Conservation (phyloP, 2,113 vertebrate species). For the Pleuronectes platessa region DNA sequence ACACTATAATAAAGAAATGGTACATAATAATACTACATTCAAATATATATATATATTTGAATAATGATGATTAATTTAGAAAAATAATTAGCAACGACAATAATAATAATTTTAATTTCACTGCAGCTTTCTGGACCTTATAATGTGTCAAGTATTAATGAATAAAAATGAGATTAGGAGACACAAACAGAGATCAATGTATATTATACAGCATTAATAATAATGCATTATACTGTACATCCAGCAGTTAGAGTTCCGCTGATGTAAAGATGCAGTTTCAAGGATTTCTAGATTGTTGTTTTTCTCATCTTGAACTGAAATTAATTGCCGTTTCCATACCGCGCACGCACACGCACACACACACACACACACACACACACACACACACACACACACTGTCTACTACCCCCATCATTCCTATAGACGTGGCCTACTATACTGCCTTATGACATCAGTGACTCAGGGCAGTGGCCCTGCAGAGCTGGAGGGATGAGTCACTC, state of each 20-base stretch:
- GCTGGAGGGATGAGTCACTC: slow-evolving; percentile 62
- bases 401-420: neutral
- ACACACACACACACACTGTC: neutral
- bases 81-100: too few species aligned
- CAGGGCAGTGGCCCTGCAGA: slow-evolving; percentile 50
- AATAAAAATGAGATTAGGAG: too few species aligned
- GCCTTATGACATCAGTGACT: slow-evolving; percentile 64
- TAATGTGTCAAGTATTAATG: too few species aligned
- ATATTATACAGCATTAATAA: neutral
- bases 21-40: neutral
- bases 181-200: neutral
- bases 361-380: neutral
- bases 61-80: too few species aligned
- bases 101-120: too few species aligned
- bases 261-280: neutral
- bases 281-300: neutral
- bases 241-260: neutral
- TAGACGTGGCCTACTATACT: slow-evolving; percentile 17
- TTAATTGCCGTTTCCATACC: neutral
- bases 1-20: neutral
- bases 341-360: neutral
- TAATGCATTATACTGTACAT: neutral
- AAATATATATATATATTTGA: too few species aligned
- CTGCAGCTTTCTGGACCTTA: too few species aligned
- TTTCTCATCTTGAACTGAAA: neutral